Percentiles rank a stretch among this genome's conserved stretches.
These are phyloP conservation scores for Pemphigus obesinymphae DNA, from an alignment of 1,140 invertebrate genomes.

Conservation along the genomic window DNA sequence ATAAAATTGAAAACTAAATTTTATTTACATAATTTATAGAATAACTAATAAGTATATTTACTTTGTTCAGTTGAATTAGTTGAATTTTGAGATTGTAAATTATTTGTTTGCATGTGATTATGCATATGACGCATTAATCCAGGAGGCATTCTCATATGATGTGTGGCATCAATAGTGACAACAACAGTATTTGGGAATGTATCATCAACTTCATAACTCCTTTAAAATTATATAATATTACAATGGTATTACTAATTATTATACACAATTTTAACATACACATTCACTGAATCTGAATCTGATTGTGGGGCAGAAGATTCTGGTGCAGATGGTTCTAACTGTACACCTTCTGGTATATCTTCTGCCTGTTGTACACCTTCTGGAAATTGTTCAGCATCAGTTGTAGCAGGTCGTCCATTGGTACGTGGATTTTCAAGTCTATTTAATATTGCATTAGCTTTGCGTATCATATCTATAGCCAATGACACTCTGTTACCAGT, in stretches of 20 bases:
- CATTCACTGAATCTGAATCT: constrained; percentile 20
- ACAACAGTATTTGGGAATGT: constrained; percentile 36
- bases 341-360: background rate
- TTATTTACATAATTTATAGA: too few relatives aligned
- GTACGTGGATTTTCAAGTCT: constrained; percentile 52
- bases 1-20: too few relatives aligned
- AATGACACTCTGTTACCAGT: constrained; percentile 49
- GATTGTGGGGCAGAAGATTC: background rate
- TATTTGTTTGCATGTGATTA: background rate
- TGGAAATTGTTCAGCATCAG: background rate
- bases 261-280: background rate
- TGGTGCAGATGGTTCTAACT: background rate
- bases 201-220: constrained; percentile 32
- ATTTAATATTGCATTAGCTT: constrained; percentile 51
- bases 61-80: background rate
- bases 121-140: constrained; percentile 28
- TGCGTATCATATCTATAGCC: constrained; percentile 53
- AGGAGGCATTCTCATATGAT: constrained; percentile 28
- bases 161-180: constrained; percentile 36
- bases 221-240: background rate
- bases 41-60: background rate
- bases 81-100: background rate
- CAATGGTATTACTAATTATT: too few relatives aligned
- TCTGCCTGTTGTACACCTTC: background rate
- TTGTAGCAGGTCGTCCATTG: background rate